A percentile compares a stretch with the other conserved stretches of the same genome.
These are phyloP conservation scores for Plotosus lineatus DNA, from an alignment of 2,113 vertebrate species.

Conservation along the genomic window DNA sequence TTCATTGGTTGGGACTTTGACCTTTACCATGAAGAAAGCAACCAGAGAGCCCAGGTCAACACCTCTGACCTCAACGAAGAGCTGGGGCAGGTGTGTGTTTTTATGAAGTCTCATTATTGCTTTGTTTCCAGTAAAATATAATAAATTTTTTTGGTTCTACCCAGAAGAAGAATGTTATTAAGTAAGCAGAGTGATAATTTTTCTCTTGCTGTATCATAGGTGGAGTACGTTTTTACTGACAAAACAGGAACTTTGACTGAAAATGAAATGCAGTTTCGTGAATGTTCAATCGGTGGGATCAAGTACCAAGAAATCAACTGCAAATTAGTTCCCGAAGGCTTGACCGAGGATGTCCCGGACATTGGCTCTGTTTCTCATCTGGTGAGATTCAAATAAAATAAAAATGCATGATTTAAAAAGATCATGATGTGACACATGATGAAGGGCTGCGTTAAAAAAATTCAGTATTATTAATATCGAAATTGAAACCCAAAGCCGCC, in stretches of 20 bases:
- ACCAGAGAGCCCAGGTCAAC: conserved; percentile 97
- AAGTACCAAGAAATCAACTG: conserved; percentile 95
- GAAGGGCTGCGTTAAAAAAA: too few relatives aligned
- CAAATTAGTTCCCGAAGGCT: conserved; percentile 87
- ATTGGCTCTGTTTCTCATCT: conserved; percentile 68
- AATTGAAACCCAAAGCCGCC: too few relatives aligned
- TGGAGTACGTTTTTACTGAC: conserved; percentile 97
- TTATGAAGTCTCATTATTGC: background rate
- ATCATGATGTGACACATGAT: background rate
- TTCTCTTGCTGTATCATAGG: conserved; percentile 70
- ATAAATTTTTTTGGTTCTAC: background rate
- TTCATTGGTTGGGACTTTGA: conserved; percentile 98
- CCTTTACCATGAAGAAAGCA: conserved; percentile 93
- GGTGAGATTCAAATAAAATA: conserved; percentile 66
- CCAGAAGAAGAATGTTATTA: background rate
- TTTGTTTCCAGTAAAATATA: background rate
- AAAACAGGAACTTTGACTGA: conserved; percentile 98
- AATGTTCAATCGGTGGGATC: conserved; percentile 92
- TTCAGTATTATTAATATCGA: too few relatives aligned
- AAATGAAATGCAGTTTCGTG: conserved; percentile 98
- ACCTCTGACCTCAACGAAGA: conserved; percentile 98
- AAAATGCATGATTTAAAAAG: background rate
- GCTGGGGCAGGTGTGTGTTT: conserved; percentile 84
- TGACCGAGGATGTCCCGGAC: conserved; percentile 83
- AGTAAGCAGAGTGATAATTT: background rate